Evolutionary conservation across 2,113 vertebrate genomes (phyloP).

Genomic region (Ploceus nigricollis): DNA sequence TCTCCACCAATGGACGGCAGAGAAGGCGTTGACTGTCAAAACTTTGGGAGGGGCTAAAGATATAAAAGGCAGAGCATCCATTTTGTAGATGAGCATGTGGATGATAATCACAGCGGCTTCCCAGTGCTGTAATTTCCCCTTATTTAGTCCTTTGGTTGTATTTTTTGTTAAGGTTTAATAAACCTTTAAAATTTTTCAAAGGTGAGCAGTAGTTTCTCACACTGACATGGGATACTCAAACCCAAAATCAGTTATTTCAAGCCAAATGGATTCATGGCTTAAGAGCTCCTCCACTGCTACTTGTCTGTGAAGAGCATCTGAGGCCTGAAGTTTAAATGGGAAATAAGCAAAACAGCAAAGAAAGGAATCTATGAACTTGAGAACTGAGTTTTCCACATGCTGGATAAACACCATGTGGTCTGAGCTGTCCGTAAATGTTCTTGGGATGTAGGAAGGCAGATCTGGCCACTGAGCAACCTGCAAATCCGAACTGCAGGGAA

Average conservation of each 20-base stretch:
- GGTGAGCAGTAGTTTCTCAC: background rate
- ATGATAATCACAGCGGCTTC: background rate
- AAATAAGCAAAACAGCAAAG: slow-evolving; percentile 67
- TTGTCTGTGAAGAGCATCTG: slow-evolving; percentile 60
- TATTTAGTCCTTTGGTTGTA: background rate
- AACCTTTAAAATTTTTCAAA: background rate
- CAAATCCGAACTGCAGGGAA: slow-evolving; percentile 76
- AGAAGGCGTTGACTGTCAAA: background rate
- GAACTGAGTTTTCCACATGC: slow-evolving; percentile 72
- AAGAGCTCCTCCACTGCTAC: slow-evolving; percentile 74
- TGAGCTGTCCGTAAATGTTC: slow-evolving; percentile 27
- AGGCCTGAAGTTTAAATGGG: slow-evolving; percentile 68
- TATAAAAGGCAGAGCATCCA: background rate
- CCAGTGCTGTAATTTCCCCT: background rate
- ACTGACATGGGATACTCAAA: slow-evolving; percentile 76
- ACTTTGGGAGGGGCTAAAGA: background rate
- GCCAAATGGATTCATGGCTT: slow-evolving; percentile 69
- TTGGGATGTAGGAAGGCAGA: slow-evolving; percentile 76
- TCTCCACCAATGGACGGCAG: background rate
- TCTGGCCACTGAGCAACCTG: slow-evolving; percentile 74
- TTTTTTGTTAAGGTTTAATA: background rate
- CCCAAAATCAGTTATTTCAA: slow-evolving; percentile 78
- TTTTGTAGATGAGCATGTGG: background rate
- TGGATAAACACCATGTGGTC: slow-evolving; percentile 76
- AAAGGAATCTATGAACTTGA: slow-evolving; percentile 43